Percentiles rank a stretch among this genome's conserved stretches.
Evolutionary conservation across 2,888 invertebrate species (phyloP).

Genomic region (Ectemnius lituratus): DNA sequence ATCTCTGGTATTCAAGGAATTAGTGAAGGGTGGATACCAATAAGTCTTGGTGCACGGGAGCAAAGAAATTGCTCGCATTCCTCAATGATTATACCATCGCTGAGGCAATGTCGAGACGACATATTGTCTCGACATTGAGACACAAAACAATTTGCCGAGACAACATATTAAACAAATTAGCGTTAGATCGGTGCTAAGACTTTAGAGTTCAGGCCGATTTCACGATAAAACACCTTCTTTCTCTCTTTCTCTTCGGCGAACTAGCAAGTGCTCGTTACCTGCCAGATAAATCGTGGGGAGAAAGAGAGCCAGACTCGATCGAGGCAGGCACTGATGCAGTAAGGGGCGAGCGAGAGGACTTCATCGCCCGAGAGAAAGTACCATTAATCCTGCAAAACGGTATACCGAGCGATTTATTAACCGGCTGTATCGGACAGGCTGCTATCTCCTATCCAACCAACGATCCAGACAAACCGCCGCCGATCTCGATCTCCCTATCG

Average conservation of each 20-base stretch:
- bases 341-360: conserved; percentile 41
- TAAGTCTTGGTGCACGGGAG: too few species aligned
- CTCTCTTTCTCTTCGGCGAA: background rate
- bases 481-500: background rate
- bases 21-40: too few species aligned
- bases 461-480: conserved; percentile 14
- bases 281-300: conserved; percentile 38
- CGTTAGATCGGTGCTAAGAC: background rate
- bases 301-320: conserved; percentile 12
- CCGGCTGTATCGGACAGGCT: conserved; percentile 36
- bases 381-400: conserved; percentile 56
- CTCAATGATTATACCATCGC: too few species aligned
- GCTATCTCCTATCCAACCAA: conserved; percentile 28
- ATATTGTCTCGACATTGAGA: too few species aligned
- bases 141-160: conserved; percentile 24
- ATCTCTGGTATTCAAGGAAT: too few species aligned
- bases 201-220: too few species aligned
- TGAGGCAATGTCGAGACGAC: too few species aligned
- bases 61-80: too few species aligned
- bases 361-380: conserved; percentile 56
- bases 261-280: conserved; percentile 10
- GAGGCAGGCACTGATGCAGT: conserved; percentile 27
- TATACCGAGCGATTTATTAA: conserved; percentile 57
- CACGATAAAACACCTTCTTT: conserved; percentile 5
- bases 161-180: conserved; percentile 39